These are phyloP conservation scores for Chascanopsetta lugubris DNA, from an alignment of 2,113 vertebrate genomes.

Conservation along the genomic window DNA sequence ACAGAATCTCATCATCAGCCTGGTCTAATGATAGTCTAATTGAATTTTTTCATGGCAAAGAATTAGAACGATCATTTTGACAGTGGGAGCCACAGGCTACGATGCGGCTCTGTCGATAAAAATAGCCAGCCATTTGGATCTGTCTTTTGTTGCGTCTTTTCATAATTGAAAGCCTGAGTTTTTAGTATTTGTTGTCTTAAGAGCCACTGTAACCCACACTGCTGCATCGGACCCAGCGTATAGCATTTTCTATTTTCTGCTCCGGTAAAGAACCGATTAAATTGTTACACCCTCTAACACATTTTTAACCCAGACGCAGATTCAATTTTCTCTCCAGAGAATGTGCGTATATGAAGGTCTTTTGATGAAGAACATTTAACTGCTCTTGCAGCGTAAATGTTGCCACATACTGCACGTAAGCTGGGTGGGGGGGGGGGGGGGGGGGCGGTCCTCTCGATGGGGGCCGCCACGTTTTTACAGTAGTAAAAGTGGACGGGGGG, in stretches of 20 bases:
- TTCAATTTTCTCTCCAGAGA: conserved; percentile 50
- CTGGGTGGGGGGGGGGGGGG: no score
- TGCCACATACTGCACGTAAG: not conserved
- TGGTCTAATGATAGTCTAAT: conserved; percentile 79
- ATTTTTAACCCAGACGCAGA: conserved; percentile 55
- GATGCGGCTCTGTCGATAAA: conserved; percentile 63
- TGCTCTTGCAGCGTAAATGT: conserved; percentile 18
- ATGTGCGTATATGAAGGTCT: conserved; percentile 41
- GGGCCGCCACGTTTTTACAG: no score
- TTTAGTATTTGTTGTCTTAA: conserved; percentile 48
- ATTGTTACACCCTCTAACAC: conserved; percentile 57
- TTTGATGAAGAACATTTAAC: conserved; percentile 54
- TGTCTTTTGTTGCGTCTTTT: conserved; percentile 43
- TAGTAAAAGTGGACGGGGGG: no score
- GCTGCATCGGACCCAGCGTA: conserved; percentile 31
- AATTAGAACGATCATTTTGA: conserved; percentile 76
- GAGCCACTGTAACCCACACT: conserved; percentile 31
- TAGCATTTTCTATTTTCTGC: conserved; percentile 49
- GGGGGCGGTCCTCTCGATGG: no score
- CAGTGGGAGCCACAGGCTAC: conserved; percentile 73
- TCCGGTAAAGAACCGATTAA: conserved; percentile 66
- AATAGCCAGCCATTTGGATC: conserved; percentile 66
- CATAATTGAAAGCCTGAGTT: conserved; percentile 27
- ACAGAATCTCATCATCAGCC: conserved; percentile 79
- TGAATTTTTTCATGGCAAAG: conserved; percentile 78